Conservation (phyloP, 2,888 invertebrate genomes). For the Andricus quercusramuli region DNA sequence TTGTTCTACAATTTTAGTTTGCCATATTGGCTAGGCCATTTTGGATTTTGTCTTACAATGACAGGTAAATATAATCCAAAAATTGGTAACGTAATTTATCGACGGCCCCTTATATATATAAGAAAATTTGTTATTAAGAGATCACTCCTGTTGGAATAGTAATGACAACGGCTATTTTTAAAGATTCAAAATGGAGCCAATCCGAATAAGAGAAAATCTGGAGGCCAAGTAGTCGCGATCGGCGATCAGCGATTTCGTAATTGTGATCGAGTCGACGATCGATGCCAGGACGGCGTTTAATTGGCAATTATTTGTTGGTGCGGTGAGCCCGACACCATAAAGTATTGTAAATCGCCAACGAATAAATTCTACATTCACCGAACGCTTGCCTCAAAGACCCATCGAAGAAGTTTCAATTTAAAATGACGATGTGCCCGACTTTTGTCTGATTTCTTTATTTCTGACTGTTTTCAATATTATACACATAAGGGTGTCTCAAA, state of each 20-base stretch:
- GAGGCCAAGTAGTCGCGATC: conserved; percentile 23
- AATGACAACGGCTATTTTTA: conserved; percentile 17
- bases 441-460: neutral
- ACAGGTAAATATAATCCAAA: too few species aligned
- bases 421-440: conserved; percentile 16
- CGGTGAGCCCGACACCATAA: conserved; percentile 71
- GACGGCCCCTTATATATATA: neutral
- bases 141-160: neutral
- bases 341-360: conserved; percentile 70
- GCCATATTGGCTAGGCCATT: too few species aligned
- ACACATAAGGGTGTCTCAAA: too few species aligned
- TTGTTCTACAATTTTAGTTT: too few species aligned
- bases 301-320: conserved; percentile 74
- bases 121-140: conserved; percentile 24
- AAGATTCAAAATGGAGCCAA: neutral
- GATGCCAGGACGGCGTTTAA: conserved; percentile 68
- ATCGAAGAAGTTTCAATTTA: conserved; percentile 18
- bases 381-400: conserved; percentile 39
- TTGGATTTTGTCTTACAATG: too few species aligned
- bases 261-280: conserved; percentile 59
- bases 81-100: too few species aligned
- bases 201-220: conserved; percentile 32
- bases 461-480: neutral
- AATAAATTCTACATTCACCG: conserved; percentile 69
- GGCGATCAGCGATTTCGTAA: conserved; percentile 45